These are phyloP conservation scores for Plusia festucae DNA, from an alignment of 2,888 invertebrate species.

Conservation along the genomic window DNA sequence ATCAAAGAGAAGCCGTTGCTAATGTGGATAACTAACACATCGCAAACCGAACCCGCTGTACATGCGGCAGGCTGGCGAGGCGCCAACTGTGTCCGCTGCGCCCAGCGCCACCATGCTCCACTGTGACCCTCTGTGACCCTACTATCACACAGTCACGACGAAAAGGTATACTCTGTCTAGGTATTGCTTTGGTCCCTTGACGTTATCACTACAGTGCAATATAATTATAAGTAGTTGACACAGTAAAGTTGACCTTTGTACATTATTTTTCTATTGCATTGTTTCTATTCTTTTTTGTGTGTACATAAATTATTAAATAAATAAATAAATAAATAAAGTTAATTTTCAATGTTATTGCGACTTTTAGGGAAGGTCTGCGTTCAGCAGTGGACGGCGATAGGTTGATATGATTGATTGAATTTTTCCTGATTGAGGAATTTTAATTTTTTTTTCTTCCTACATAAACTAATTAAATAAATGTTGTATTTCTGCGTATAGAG, in stretches of 20 bases:
- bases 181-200: neutral
- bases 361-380: no score
- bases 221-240: no score
- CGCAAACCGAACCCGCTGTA: conserved; percentile 15
- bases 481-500: neutral
- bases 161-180: neutral
- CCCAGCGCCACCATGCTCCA: neutral
- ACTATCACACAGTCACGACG: neutral
- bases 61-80: conserved; percentile 32
- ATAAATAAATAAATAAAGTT: no score
- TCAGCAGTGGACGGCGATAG: no score
- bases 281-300: no score
- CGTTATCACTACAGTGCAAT: neutral
- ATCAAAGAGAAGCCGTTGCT: neutral
- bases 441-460: neutral
- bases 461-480: no score
- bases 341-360: no score
- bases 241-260: no score
- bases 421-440: no score
- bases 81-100: conserved; percentile 31
- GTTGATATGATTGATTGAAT: no score
- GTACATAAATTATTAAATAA: no score
- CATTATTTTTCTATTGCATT: no score
- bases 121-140: neutral
- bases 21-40: conserved; percentile 1